Evolutionary conservation across 2,113 vertebrate species (phyloP).

Genomic region (Pholis gunnellus): DNA sequence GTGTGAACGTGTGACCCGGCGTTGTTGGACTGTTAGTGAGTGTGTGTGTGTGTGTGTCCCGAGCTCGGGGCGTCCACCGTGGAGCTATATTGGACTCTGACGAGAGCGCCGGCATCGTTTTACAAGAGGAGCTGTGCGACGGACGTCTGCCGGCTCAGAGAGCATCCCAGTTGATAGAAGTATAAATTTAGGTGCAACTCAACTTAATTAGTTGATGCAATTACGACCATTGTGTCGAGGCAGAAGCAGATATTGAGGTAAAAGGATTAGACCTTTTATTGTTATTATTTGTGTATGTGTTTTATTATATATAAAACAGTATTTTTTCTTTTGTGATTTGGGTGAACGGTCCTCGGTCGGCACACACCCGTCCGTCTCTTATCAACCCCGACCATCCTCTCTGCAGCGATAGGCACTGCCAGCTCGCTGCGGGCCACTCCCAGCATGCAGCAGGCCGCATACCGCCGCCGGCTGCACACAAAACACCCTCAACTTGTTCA

Average conservation of each 20-base stretch:
- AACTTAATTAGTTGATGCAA: no score
- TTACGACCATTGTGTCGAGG: no score
- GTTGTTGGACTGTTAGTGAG: not conserved
- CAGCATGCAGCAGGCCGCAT: slow-evolving; percentile 44
- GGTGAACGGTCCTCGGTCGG: not conserved
- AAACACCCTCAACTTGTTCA: slow-evolving; percentile 47
- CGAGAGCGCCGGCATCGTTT: slow-evolving; percentile 65
- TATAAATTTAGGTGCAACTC: no score
- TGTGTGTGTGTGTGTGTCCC: slow-evolving; percentile 1
- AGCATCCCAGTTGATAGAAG: not conserved
- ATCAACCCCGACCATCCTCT: slow-evolving; percentile 72
- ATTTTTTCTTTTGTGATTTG: no score
- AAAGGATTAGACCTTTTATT: no score
- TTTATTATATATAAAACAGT: no score
- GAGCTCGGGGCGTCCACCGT: not conserved
- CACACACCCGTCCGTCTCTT: slow-evolving; percentile 69
- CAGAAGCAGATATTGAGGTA: no score
- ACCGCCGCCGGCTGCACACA: slow-evolving; percentile 21
- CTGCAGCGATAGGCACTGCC: slow-evolving; percentile 65
- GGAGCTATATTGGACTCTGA: slow-evolving; percentile 67
- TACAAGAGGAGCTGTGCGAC: slow-evolving; percentile 65
- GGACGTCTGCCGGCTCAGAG: slow-evolving; percentile 6
- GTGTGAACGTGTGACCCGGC: not conserved
- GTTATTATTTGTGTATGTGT: no score
- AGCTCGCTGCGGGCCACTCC: slow-evolving; percentile 63